Evolutionary conservation across 2,113 vertebrate species (phyloP).

Genomic region (Cygnus atratus): DNA sequence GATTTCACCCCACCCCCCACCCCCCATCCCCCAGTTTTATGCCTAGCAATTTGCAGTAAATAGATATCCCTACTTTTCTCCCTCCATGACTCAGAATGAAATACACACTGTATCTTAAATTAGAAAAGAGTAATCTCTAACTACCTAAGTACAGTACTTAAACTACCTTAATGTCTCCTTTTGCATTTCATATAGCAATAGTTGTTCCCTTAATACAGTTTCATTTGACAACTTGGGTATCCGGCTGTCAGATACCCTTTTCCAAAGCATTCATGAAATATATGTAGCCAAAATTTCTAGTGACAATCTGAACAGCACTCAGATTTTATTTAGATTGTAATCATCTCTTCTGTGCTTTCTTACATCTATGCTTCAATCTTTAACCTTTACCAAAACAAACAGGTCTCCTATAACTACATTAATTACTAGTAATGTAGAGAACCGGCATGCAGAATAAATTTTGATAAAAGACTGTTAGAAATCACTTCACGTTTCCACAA

Average conservation of each 20-base stretch:
- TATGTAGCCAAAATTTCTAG: background rate
- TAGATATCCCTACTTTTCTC: background rate
- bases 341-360: background rate
- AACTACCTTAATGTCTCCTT: constrained; percentile 6
- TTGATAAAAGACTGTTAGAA: background rate
- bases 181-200: background rate
- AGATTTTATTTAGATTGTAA: background rate
- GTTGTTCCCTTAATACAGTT: background rate
- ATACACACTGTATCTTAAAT: constrained; percentile 20
- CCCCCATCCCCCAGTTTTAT: background rate
- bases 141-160: background rate
- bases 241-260: background rate
- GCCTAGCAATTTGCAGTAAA: constrained; percentile 37
- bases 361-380: background rate
- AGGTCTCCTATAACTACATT: background rate
- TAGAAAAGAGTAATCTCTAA: constrained; percentile 38
- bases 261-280: background rate
- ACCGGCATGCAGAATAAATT: background rate
- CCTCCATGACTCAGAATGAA: constrained; percentile 12
- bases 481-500: background rate
- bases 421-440: background rate
- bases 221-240: background rate
- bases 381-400: background rate
- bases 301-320: background rate
- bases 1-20: background rate